Evolutionary conservation across 2,888 invertebrate species (phyloP).

Genomic region (Octonoba sinensis): DNA sequence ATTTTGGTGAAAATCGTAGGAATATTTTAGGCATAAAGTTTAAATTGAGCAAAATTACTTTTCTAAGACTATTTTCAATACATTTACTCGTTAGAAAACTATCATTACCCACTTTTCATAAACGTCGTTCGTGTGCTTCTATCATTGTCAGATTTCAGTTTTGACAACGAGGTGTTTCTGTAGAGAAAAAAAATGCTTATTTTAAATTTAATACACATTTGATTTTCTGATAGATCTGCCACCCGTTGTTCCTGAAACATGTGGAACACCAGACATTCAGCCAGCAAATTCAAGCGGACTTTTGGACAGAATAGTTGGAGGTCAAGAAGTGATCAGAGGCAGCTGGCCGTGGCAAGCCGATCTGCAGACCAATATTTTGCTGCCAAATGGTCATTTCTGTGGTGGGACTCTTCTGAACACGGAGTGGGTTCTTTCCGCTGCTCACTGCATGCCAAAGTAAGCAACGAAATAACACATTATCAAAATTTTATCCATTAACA

Average conservation of each 20-base stretch:
- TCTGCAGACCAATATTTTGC: neutral
- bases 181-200: too few relatives aligned
- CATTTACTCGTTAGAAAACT: too few relatives aligned
- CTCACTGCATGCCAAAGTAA: constrained; percentile 9
- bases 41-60: too few relatives aligned
- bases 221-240: neutral
- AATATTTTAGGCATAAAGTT: too few relatives aligned
- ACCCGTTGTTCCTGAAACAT: neutral
- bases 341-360: constrained; percentile 23
- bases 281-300: neutral
- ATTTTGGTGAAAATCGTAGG: too few relatives aligned
- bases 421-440: constrained; percentile 11
- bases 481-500: too few relatives aligned
- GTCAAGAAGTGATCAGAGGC: constrained; percentile 7
- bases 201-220: too few relatives aligned
- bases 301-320: constrained; percentile 7
- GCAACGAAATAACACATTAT: neutral
- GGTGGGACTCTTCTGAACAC: constrained; percentile 8
- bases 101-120: too few relatives aligned
- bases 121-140: too few relatives aligned
- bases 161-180: too few relatives aligned
- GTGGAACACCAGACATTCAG: constrained; percentile 11
- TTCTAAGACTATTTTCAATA: too few relatives aligned
- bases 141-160: too few relatives aligned
- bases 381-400: constrained; percentile 11